phyloP scores from a whole-genome alignment of 2,797 vertebrate species.

The Sylvia borin region DNA sequence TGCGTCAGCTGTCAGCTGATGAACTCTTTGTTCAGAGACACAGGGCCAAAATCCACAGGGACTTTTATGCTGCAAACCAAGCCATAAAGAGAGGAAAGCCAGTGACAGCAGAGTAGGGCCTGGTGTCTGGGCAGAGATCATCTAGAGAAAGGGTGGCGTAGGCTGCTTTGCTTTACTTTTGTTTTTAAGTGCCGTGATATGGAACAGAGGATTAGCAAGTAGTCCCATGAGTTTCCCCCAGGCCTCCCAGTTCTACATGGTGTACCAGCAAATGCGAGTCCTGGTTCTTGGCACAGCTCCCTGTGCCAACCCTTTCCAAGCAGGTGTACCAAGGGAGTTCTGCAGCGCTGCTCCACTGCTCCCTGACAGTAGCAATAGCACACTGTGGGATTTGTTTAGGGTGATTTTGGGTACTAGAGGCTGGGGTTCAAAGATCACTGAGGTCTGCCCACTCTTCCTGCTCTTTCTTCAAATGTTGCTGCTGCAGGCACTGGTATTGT shows the following conservation, averaged over 20 bases:
- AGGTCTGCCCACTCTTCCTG: background rate
- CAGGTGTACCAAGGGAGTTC: background rate
- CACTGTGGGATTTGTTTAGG: fast-evolving
- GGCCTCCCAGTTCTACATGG: too few relatives aligned
- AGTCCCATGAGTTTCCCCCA: background rate
- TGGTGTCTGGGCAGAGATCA: background rate
- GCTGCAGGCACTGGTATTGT: background rate
- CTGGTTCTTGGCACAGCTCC: fast-evolving
- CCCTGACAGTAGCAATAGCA: background rate
- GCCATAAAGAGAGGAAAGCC: background rate
- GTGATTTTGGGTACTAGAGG: background rate
- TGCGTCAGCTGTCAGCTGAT: conserved; percentile 9
- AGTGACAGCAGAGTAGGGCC: background rate
- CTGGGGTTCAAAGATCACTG: background rate
- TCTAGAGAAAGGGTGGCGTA: fast-evolving
- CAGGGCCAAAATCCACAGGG: background rate
- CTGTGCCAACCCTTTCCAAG: fast-evolving
- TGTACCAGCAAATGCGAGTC: fast-evolving
- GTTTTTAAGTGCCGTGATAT: background rate
- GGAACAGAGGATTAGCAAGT: background rate
- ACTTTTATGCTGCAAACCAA: background rate
- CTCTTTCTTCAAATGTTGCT: background rate
- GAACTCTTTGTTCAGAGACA: conserved; percentile 38
- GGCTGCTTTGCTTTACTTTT: background rate
- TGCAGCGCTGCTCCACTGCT: background rate